Conservation (phyloP, 2,888 invertebrate genomes). For the Dynastes hyllus region DNA sequence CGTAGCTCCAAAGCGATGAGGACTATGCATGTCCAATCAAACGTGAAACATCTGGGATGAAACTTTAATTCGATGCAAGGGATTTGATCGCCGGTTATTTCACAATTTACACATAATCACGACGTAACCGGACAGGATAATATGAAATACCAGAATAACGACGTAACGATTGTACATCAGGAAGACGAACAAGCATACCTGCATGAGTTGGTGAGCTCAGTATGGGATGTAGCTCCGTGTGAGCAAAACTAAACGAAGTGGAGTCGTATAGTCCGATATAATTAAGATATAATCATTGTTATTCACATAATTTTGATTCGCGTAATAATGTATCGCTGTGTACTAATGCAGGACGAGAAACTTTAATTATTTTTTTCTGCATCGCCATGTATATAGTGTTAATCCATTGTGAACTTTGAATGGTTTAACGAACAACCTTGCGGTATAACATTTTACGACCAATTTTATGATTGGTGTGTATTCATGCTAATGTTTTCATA, state of each 20-base stretch:
- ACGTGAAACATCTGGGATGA: conserved; percentile 25
- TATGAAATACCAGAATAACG: conserved; percentile 38
- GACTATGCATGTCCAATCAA: background rate
- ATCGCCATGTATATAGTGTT: background rate
- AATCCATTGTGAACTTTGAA: too few species aligned
- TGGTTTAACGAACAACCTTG: too few species aligned
- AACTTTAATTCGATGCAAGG: conserved; percentile 12
- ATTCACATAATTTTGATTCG: conserved; percentile 32
- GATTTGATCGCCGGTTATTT: conserved; percentile 41
- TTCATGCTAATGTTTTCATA: too few species aligned
- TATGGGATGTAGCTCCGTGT: background rate
- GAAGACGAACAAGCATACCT: background rate
- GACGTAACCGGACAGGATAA: conserved; percentile 35
- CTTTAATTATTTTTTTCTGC: background rate
- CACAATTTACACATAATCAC: conserved; percentile 51
- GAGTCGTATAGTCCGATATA: conserved; percentile 23
- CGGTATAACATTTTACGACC: too few species aligned
- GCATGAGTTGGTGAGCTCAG: background rate
- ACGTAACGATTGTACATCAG: background rate
- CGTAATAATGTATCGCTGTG: background rate
- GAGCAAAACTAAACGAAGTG: background rate
- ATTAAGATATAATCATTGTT: conserved; percentile 42
- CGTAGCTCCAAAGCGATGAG: background rate
- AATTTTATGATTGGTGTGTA: too few species aligned
- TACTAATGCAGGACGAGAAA: conserved; percentile 14